Base-by-base conservation (phyloP, 1,140 invertebrate genomes). In the Lucilia cuprina region DNA sequence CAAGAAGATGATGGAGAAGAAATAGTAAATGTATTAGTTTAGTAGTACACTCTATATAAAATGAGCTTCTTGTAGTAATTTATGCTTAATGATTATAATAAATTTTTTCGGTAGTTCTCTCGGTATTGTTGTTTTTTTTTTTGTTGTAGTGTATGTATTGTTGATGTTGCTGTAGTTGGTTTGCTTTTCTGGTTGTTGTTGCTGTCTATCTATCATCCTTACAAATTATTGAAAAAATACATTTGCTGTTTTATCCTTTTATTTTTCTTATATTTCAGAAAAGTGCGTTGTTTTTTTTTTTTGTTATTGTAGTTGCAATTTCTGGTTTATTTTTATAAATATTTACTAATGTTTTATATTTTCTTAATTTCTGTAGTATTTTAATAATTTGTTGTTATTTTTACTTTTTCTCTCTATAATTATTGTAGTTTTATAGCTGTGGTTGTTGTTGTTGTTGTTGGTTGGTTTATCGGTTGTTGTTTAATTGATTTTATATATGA, bases 381-480 rank as follows among this genome's bases (percentile, higher is more conserved):
- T 47, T 78, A 35, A 41, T 41, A 78, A 78, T 41, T 78, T 78
- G 17, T 78, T 78, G 17, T 3, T 82, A 70, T 65, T 25, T 17
- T 84, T n/a, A n/a, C 3, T 75, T 35, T 84, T 17, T 82, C 25
- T 83, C 74, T 84, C 34, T 75, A 82, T 83, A 78, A 87, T 86
- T 87, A 87, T 83, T 83, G 50, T 70, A 50, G 30, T 83, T 83
- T 30, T 74, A 70, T 70, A 70, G 65, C 82, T 74, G 30, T 14
- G 50, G 82, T 65, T 47, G 17, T 78, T 78, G 41, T 78, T 65
- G 60, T 83, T 74, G 30, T 74, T 41, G 25, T 74, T 83, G 21
- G 34, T 50, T 83, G 82, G 30, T 19, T 50, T 41, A 41, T 41
- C 41, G 41, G 7, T 41, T 41, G 41, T 50, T 74, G 21, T 83